Conservation (phyloP, 2,888 invertebrate species). For the Allolobophora icterica region DNA sequence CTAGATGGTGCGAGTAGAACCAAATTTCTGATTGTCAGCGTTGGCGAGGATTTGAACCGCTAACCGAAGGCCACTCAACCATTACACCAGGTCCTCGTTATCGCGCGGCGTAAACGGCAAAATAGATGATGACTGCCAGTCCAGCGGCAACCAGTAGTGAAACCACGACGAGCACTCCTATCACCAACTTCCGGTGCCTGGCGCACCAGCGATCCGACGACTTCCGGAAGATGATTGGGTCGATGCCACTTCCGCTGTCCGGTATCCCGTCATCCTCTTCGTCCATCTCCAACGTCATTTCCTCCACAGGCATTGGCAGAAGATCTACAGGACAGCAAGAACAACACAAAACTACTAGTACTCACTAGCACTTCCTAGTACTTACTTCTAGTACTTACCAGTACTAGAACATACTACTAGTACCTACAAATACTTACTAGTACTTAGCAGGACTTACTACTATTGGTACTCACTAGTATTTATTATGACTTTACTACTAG, state of each 20-base stretch:
- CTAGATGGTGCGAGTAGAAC: neutral
- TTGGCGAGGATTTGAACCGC: neutral
- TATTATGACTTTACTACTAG: too few relatives aligned
- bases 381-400: too few relatives aligned
- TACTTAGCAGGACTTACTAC: too few relatives aligned
- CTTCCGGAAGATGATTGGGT: slow-evolving; percentile 26
- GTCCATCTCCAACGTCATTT: slow-evolving; percentile 24
- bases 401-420: too few relatives aligned
- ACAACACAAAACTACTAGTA: neutral
- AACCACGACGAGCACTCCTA: neutral
- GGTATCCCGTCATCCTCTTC: slow-evolving; percentile 21
- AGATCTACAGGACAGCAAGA: neutral
- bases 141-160: neutral
- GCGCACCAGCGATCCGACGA: neutral
- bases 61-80: neutral
- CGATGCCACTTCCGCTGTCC: neutral
- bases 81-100: neutral
- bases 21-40: neutral
- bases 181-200: slow-evolving; percentile 21
- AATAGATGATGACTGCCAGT: neutral
- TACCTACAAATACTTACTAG: too few relatives aligned
- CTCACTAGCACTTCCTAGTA: too few relatives aligned
- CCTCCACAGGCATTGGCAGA: neutral
- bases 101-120: neutral
- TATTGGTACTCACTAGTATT: too few relatives aligned